These are phyloP conservation scores for Momotus momota DNA, from an alignment of 2,797 vertebrate genomes.

Conservation along the genomic window DNA sequence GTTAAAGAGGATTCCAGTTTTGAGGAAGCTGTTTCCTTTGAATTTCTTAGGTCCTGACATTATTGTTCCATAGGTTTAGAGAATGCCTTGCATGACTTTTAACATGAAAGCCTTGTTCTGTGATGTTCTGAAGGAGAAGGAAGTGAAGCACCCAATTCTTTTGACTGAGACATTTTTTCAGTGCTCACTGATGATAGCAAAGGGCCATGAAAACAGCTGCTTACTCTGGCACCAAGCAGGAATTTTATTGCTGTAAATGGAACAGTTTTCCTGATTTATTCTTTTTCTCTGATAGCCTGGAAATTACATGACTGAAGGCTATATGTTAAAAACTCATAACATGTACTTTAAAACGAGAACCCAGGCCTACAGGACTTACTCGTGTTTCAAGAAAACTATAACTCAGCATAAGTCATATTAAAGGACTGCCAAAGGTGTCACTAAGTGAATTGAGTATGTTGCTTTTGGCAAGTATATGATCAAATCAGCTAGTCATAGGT, in stretches of 20 bases:
- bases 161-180: neutral
- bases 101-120: neutral
- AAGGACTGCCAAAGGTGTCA: neutral
- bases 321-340: neutral
- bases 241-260: neutral
- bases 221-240: neutral
- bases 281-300: neutral
- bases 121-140: neutral
- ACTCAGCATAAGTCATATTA: neutral
- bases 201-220: neutral
- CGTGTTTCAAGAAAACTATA: neutral
- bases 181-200: neutral
- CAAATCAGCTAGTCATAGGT: neutral
- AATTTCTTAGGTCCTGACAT: neutral
- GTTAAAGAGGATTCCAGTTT: neutral
- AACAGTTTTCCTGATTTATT: neutral
- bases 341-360: neutral
- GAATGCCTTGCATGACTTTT: neutral
- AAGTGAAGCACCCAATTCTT: neutral
- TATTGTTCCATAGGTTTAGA: neutral
- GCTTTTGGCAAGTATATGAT: neutral
- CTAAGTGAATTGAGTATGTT: neutral
- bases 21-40: conserved; percentile 16
- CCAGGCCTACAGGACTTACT: neutral
- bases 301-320: neutral